Evolutionary conservation across 2,113 vertebrate species (phyloP), one percentile per base, ranked within the genome.

Genomic region (Rhineura floridana): DNA sequence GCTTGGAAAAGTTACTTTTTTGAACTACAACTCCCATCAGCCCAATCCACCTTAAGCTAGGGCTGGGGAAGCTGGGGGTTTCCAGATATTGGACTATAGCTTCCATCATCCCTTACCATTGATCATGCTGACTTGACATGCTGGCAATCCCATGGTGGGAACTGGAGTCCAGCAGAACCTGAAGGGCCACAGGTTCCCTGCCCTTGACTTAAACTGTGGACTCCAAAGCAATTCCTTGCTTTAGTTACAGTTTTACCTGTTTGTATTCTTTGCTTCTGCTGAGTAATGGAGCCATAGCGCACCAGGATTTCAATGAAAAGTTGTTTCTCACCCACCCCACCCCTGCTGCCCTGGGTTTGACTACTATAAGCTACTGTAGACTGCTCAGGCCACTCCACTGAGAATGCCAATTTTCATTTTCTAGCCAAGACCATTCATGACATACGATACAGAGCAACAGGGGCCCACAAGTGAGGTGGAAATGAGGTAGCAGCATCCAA

Each of bases 381-480:
- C 19, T 52, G 39, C 52, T 75, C 79, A 79, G 23, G 23, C 79
- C 76, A 88, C 83, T 65, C 28, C 42, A 83, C 69, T 21, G 72
- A 76, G 70, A 76, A n/a, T 50, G 44, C 33, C 55, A 67, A 76
- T 50, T 88, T 65, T 76, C 33, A 6, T 50, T 76, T 75, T 83
- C 44, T 33, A 82, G 52, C 80, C 33, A 88, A 88, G 48, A n/a
- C 33, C 33, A 48, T 75, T 63, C 13, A 28, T 79, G 63, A 36
- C 33, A 62, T 69, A 36, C 28, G 77, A 69, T n/a, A 69, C 36
- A 76, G 42, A 77, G 59, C 9, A 86, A 78, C 39, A 39, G n/a
- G 46, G 85, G 69, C 25, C 80, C 77, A n/a, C 25, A 10, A 44
- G 76, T 87, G 50, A 11, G 42, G 84, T 90, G 55, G 5, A 92